Percentiles rank a stretch among this genome's conserved stretches.
Conservation (phyloP, 1,140 invertebrate species). For the Diprion similis region DNA sequence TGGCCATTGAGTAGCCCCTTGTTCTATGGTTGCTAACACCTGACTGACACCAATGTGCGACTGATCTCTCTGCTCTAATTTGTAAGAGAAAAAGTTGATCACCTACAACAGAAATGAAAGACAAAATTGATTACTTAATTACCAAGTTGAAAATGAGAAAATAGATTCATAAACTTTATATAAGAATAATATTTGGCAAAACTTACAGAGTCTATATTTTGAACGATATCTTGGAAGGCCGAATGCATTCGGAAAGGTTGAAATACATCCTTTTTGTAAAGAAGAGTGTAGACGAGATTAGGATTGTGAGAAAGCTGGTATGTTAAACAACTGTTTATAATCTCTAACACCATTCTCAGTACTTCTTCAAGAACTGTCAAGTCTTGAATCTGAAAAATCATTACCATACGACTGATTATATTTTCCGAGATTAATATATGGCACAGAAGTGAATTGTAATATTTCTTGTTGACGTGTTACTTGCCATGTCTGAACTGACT, state of each 20-base stretch:
- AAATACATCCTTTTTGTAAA: constrained; percentile 94
- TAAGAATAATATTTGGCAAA: constrained; percentile 26
- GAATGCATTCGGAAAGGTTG: constrained; percentile 85
- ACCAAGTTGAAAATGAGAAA: neutral
- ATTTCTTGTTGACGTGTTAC: constrained; percentile 9
- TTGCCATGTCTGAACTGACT: constrained; percentile 52
- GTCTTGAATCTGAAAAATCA: constrained; percentile 76
- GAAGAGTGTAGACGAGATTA: constrained; percentile 93
- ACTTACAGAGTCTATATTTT: constrained; percentile 94
- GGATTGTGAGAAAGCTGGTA: constrained; percentile 90
- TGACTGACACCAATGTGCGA: constrained; percentile 81
- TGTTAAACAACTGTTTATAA: constrained; percentile 91
- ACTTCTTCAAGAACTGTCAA: constrained; percentile 96
- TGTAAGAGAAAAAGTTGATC: constrained; percentile 84
- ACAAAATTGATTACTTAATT: neutral
- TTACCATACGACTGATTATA: constrained; percentile 24
- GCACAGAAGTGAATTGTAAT: constrained; percentile 26
- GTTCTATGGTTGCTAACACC: constrained; percentile 86
- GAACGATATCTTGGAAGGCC: constrained; percentile 93
- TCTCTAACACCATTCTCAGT: constrained; percentile 94
- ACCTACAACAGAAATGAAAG: constrained; percentile 66
- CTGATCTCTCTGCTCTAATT: constrained; percentile 72
- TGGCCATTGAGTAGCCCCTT: constrained; percentile 88
- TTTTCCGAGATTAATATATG: constrained; percentile 40
- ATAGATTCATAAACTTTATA: constrained; percentile 8